Evolutionary conservation across 2,797 vertebrate genomes (phyloP), one percentile per base, ranked within the genome.

Genomic region (Lateolabrax maculatus): DNA sequence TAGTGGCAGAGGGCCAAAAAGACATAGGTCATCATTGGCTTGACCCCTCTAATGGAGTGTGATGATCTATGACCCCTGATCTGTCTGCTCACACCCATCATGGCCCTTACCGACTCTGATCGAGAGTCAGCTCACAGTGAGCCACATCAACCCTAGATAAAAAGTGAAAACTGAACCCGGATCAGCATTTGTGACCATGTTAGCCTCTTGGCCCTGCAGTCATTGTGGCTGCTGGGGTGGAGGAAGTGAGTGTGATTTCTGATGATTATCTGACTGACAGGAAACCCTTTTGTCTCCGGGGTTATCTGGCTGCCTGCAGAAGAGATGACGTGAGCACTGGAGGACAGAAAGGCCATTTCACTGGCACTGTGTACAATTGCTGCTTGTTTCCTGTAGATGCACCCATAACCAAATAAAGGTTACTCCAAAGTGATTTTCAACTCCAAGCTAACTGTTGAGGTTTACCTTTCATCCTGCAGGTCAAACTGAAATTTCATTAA

Each of bases 211-310:
- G 46, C 43, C 43, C 73, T 74, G 79, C 79, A 81, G 81, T 71
- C 75, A 71, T 72, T 29, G 48, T 4, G 52, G 57, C 77, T 80
- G 73, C 70, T 61, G 53, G 77, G 13, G 65, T 48, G 67, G 83
- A 90, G 91, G 90, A 92, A 92, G 91, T 84, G 86, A 89, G 62
- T 25, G 65, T 58, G 61, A 66, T 70, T 80, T 74, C 70, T 89
- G 91, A 91, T 92, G 66, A 83, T 88, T 92, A 93, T 93, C 90
- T 90, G 79, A 77, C 84, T 79, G 89, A 83, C 93, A 93, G 93
- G 92, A 93, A 94, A 81, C 52, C 51, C 90, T 78, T 92, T 93
- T 92, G 89, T 93, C 53, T 87, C 44, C 3, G 57, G 85, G 88
- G 92, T 92, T 93, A 93, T 91, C 91, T 78, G 71, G 49, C 75